Base-by-base conservation (phyloP, 2,113 vertebrate species). In the Eidolon helvum region DNA sequence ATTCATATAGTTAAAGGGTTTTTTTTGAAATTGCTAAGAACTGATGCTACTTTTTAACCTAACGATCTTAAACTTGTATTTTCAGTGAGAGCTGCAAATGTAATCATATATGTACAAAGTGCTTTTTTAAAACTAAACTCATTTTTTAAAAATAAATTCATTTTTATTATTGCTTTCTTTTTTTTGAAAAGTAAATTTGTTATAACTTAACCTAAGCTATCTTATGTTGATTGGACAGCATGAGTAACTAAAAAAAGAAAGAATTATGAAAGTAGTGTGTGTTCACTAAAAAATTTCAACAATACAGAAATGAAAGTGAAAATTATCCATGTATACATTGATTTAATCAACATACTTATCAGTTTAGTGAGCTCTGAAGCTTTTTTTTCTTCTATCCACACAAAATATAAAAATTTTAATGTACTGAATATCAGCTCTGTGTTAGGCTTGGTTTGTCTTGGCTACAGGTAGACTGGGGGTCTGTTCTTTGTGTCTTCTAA, bases 31-130 rank as follows among this genome's bases (percentile, higher is more conserved):
- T 95, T 75, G 55, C 38, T 93, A 75, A 45, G 59, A 85, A 80
- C 7, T 10, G n/a, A 24, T 50, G 50, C 10, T 86, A 35, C 38
- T 38, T 89, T 83, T 57, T 57, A 66, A 45, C 21, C 40, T 96
- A 93, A 33, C 30, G 38, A 6, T 82, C 43, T 95, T 96, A 87
- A 82, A 61, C 61, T 83, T 94, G 14, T 82, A 33, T 88, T 83
- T 91, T 80, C 84, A 94, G 6, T 30, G 48, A 86, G 9, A 91
- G n/a, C 28, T 30, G 55, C 59, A 91, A 84, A 38, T 71, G 18
- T 88, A 63, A 77, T 77, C 43, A 65, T 26, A n/a, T 48, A 33
- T 50, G 1, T 75, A 50, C 22, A 87, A 74, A 87, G 55, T 82
- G 22, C 74, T 82, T 50, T 75, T 61, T 82, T 7, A 33, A 82